These are phyloP conservation scores for Hartigia nigra DNA, from an alignment of 2,888 invertebrate species.

Conservation along the genomic window DNA sequence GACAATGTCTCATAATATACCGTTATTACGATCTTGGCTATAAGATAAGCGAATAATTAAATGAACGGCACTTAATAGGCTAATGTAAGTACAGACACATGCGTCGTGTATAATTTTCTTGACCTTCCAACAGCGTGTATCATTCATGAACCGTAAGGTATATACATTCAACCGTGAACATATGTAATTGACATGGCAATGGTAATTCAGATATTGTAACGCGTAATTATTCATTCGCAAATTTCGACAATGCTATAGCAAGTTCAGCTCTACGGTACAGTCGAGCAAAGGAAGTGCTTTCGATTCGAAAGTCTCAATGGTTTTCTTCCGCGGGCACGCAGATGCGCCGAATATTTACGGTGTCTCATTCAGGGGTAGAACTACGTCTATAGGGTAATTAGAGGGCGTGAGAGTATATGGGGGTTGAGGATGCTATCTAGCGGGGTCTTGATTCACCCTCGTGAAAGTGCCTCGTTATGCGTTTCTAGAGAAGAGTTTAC, in stretches of 20 bases:
- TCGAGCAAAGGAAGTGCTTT: neutral
- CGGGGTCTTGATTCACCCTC: constrained; percentile 44
- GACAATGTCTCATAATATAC: neutral
- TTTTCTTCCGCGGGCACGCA: constrained; percentile 27
- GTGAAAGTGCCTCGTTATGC: constrained; percentile 44
- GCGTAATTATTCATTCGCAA: neutral
- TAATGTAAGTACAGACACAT: neutral
- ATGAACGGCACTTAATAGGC: neutral
- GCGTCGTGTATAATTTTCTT: neutral
- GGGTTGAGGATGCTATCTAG: constrained; percentile 50
- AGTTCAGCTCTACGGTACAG: neutral
- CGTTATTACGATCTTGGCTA: neutral
- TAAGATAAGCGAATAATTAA: neutral
- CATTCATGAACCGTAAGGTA: neutral
- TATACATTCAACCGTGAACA: neutral
- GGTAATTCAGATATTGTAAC: neutral
- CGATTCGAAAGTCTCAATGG: neutral
- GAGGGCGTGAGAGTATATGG: constrained; percentile 55
- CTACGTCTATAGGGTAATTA: constrained; percentile 62
- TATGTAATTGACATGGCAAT: neutral
- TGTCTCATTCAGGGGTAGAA: constrained; percentile 47
- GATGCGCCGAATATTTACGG: constrained; percentile 56
- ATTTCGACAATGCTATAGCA: neutral
- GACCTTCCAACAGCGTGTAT: neutral
- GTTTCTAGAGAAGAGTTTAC: constrained; percentile 26